Conservation (phyloP, 2,113 vertebrate genomes). For the Sander lucioperca region DNA sequence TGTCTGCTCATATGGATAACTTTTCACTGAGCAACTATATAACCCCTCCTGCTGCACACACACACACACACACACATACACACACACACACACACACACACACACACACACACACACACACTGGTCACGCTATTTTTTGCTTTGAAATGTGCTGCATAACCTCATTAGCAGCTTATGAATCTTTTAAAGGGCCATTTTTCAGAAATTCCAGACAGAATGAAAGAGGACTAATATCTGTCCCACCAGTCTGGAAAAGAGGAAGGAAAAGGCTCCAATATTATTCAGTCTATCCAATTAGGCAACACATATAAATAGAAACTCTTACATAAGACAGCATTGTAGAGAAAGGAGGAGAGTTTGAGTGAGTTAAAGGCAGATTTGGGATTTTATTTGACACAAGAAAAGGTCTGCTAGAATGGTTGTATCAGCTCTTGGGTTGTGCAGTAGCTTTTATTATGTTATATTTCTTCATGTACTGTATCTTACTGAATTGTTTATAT, state of each 20-base stretch:
- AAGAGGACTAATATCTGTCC: conserved; percentile 48
- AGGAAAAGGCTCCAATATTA: conserved; percentile 52
- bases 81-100: conserved; percentile 22
- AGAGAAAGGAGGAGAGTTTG: conserved; percentile 33
- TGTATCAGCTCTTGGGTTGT: not conserved
- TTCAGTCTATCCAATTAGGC: conserved; percentile 71
- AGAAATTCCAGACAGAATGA: conserved; percentile 63
- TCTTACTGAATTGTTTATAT: not conserved
- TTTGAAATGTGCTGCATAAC: conserved; percentile 67
- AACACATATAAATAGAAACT: conserved; percentile 70
- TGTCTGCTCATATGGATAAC: conserved; percentile 30
- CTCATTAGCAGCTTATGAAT: conserved; percentile 80
- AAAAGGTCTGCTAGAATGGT: conserved; percentile 3
- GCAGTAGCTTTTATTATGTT: not conserved
- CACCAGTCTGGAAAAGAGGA: conserved; percentile 52
- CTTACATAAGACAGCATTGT: conserved; percentile 49
- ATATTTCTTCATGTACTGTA: not conserved
- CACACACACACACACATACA: conserved; percentile 12
- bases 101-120: conserved; percentile 23
- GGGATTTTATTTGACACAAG: not conserved
- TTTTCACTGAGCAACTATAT: conserved; percentile 24
- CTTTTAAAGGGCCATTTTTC: conserved; percentile 54
- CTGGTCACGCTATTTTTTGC: conserved; percentile 35
- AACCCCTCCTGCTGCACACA: conserved; percentile 9
- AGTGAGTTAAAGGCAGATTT: conserved; percentile 36